phyloP scores from a whole-genome alignment of 2,888 invertebrate species.

The Pandemis heparana region DNA sequence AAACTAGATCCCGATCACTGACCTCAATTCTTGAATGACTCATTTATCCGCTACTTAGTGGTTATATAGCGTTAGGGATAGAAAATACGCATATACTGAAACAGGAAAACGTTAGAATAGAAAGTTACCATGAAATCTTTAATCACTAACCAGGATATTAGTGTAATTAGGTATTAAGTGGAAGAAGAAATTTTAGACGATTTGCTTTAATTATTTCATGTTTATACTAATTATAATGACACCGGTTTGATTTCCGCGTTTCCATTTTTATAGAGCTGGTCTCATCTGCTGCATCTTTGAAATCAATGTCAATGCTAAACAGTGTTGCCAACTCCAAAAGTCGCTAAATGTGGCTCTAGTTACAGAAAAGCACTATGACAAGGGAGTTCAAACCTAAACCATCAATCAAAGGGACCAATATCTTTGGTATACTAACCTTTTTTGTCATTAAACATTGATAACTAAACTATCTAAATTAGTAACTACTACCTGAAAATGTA shows the following conservation, averaged over 20 bases:
- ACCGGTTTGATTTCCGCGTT: conserved; percentile 37
- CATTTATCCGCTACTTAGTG: neutral
- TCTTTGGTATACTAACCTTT: too few relatives aligned
- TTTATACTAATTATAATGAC: conserved; percentile 12
- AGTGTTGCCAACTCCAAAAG: too few relatives aligned
- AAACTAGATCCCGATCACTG: conserved; percentile 1
- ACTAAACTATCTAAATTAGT: too few relatives aligned
- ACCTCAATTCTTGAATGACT: neutral
- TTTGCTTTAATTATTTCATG: conserved; percentile 20
- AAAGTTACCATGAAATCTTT: neutral
- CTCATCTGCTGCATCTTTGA: conserved; percentile 3
- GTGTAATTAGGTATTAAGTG: conserved; percentile 5
- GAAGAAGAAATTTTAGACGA: conserved; percentile 10
- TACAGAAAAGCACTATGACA: too few relatives aligned
- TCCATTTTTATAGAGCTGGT: conserved; percentile 18
- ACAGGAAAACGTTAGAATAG: neutral
- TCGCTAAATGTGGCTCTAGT: too few relatives aligned
- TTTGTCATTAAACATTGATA: too few relatives aligned
- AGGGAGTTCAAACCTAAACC: too few relatives aligned
- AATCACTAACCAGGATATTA: neutral
- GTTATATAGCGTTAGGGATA: neutral
- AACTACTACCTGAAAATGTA: too few relatives aligned
- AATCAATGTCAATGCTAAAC: conserved; percentile 21
- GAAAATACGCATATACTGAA: neutral
- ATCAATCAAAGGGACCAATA: too few relatives aligned